Conservation (phyloP, 2,797 vertebrate species). For the Peromyscus aztecus region DNA sequence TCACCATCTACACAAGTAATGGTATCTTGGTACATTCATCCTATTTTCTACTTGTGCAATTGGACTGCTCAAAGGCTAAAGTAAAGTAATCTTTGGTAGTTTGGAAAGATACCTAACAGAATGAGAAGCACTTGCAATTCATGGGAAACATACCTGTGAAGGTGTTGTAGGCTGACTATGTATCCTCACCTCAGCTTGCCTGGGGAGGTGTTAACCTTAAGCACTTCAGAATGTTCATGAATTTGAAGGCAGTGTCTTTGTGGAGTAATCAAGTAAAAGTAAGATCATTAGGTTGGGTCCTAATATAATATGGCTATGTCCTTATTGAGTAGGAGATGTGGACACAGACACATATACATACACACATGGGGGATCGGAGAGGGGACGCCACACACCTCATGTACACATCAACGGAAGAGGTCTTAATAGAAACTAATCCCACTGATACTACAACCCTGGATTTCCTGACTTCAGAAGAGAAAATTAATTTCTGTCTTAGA, state of each 20-base stretch:
- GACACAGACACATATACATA: not conserved
- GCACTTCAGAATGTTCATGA: not conserved
- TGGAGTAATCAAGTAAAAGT: not conserved
- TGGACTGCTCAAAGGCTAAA: not conserved
- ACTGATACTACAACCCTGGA: not conserved
- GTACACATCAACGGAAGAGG: not conserved
- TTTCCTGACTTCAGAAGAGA: not conserved
- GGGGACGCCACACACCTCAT: not conserved
- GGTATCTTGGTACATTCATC: not conserved
- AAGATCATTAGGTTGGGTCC: not conserved
- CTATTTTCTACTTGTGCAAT: not conserved
- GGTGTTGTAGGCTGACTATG: not conserved
- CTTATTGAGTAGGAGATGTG: not conserved
- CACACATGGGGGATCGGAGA: no score
- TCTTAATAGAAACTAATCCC: not conserved
- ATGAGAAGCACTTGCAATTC: not conserved
- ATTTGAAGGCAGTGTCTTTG: not conserved
- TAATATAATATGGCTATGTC: not conserved
- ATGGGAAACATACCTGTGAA: not conserved
- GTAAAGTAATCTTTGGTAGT: not conserved
- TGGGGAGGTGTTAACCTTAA: not conserved
- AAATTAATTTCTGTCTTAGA: not conserved
- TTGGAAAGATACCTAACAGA: not conserved
- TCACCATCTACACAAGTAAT: not conserved
- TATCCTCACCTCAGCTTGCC: no score